Conservation (phyloP, 2,888 invertebrate species). For the Orchestes rusci region DNA sequence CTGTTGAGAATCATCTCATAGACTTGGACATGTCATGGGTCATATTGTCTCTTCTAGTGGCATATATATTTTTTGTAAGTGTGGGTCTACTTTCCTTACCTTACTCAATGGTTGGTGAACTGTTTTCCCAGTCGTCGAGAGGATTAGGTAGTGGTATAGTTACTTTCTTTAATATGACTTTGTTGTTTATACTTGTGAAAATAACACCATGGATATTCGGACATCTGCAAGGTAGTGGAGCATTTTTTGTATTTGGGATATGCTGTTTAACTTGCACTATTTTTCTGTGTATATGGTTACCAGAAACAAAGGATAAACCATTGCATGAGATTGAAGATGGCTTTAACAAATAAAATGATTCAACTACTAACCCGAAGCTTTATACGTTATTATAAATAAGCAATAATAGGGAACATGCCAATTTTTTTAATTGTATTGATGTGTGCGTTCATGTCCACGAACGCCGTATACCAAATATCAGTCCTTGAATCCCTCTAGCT, state of each 20-base stretch:
- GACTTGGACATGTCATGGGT: slow-evolving; percentile 6
- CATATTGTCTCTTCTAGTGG: slow-evolving; percentile 5
- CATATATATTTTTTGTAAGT: slow-evolving; percentile 13
- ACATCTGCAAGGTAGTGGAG: slow-evolving; percentile 5
- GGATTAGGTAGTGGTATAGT: slow-evolving; percentile 21
- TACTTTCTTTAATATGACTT: slow-evolving; percentile 14
- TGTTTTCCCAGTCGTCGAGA: slow-evolving; percentile 14
- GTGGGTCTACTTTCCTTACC: slow-evolving; percentile 17
- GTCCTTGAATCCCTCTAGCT: no score
- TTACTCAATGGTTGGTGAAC: slow-evolving; percentile 20
- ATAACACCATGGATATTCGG: slow-evolving; percentile 18
- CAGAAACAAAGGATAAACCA: slow-evolving; percentile 20
- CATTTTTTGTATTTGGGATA: slow-evolving; percentile 12
- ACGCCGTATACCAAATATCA: no score
- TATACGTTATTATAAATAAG: no score
- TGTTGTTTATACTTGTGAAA: slow-evolving; percentile 21
- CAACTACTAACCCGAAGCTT: no score
- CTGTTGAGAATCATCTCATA: neutral
- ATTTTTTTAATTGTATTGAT: no score
- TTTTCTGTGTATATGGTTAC: slow-evolving; percentile 10
- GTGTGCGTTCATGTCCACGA: no score
- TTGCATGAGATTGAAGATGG: slow-evolving; percentile 22
- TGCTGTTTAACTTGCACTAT: slow-evolving; percentile 9
- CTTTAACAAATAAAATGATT: slow-evolving; percentile 14
- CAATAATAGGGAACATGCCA: no score